Conservation (phyloP, 2,797 vertebrate species). For the Lacerta bilineata region DNA sequence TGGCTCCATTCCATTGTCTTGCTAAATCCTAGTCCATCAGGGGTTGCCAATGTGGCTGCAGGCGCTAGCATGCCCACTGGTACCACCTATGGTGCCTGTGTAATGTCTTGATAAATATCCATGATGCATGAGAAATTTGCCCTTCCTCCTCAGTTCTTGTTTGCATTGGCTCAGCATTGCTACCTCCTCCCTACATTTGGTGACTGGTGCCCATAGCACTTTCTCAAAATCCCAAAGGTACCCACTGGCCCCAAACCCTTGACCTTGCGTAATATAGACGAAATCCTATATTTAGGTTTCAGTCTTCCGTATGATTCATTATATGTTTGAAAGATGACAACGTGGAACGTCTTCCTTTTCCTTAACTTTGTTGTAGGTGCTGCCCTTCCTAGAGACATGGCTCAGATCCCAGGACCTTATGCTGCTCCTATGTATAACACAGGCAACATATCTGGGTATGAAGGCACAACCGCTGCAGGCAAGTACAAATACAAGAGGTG, state of each 20-base stretch:
- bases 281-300: background rate
- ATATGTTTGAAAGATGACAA: background rate
- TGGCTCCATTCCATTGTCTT: background rate
- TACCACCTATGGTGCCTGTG: too few relatives aligned
- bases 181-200: too few relatives aligned
- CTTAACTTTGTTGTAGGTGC: background rate
- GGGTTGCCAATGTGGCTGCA: too few relatives aligned
- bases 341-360: background rate
- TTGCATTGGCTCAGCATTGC: too few relatives aligned
- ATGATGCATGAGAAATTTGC: too few relatives aligned
- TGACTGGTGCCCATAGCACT: too few relatives aligned
- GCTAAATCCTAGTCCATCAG: too few relatives aligned
- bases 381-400: background rate
- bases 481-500: slow-evolving; percentile 21
- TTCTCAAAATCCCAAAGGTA: too few relatives aligned
- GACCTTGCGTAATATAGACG: background rate
- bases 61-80: too few relatives aligned
- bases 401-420: background rate
- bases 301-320: background rate
- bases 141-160: too few relatives aligned
- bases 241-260: too few relatives aligned
- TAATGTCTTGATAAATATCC: too few relatives aligned
- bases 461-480: slow-evolving; percentile 40
- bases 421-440: slow-evolving; percentile 9
- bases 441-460: slow-evolving; percentile 42